Evolutionary conservation across 2,113 vertebrate species (phyloP).

Genomic region (Uria aalge): DNA sequence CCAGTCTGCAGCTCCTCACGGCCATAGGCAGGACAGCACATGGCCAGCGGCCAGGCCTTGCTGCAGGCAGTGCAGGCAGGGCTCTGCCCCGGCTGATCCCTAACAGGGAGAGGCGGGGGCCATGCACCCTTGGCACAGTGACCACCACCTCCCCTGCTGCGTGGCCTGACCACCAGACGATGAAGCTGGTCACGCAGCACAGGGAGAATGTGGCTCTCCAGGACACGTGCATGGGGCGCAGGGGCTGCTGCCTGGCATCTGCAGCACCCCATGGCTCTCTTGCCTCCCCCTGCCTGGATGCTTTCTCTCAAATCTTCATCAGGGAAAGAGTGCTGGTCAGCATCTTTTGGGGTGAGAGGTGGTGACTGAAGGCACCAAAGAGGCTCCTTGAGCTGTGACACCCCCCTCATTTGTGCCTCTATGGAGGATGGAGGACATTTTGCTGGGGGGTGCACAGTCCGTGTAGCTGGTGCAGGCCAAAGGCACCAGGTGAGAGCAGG

Average conservation of each 20-base stretch:
- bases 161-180: rapidly evolving
- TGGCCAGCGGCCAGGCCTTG: too few species aligned
- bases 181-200: background rate
- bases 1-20: background rate
- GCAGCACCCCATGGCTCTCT: background rate
- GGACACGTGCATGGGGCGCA: rapidly evolving
- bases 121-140: rapidly evolving
- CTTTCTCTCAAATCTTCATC: background rate
- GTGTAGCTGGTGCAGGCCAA: background rate
- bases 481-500: background rate
- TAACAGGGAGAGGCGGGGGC: background rate
- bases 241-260: too few species aligned
- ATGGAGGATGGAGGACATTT: rapidly evolving
- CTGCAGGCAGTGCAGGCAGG: background rate
- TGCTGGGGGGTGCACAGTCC: rapidly evolving
- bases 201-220: background rate
- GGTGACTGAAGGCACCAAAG: background rate
- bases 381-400: background rate
- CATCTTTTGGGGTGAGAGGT: background rate
- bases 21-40: background rate
- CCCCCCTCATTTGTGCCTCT: background rate
- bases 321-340: background rate
- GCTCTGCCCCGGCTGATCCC: background rate
- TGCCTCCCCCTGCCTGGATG: background rate
- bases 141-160: background rate